phyloP scores from a whole-genome alignment of 2,797 vertebrate species.

The Thripadectes ignobilis region DNA sequence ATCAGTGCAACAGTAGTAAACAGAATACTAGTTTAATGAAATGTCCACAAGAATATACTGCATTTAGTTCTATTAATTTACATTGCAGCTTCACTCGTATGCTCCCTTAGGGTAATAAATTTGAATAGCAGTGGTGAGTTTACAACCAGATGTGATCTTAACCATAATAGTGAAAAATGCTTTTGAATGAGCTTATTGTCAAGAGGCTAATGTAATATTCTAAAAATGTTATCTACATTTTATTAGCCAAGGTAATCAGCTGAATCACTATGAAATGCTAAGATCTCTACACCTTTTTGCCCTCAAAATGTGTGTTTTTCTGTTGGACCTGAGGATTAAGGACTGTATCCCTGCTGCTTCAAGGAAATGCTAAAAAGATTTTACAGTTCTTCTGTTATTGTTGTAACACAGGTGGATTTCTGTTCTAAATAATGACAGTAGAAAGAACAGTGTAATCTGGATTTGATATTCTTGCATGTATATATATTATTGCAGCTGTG shows the following conservation, averaged over 20 bases:
- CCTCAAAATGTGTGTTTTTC: background rate
- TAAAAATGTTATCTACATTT: background rate
- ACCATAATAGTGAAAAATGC: background rate
- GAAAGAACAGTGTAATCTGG: background rate
- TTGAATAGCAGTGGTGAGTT: background rate
- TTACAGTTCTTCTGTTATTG: background rate
- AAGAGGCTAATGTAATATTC: background rate
- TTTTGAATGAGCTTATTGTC: background rate
- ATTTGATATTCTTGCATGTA: background rate
- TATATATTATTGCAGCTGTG: background rate
- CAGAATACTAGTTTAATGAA: background rate
- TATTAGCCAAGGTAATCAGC: background rate
- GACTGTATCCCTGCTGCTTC: background rate
- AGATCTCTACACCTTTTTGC: background rate
- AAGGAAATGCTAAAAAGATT: background rate
- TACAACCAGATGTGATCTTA: background rate
- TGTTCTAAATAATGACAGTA: background rate
- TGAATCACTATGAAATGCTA: background rate
- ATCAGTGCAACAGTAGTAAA: background rate
- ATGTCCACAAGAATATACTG: background rate
- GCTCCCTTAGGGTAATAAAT: background rate
- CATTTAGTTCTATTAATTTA: background rate
- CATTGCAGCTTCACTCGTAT: background rate
- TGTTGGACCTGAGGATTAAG: background rate
- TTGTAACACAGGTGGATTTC: background rate